phyloP scores from a whole-genome alignment of 92 coral and sea anemone species.

The Galaxea fascicularis region DNA sequence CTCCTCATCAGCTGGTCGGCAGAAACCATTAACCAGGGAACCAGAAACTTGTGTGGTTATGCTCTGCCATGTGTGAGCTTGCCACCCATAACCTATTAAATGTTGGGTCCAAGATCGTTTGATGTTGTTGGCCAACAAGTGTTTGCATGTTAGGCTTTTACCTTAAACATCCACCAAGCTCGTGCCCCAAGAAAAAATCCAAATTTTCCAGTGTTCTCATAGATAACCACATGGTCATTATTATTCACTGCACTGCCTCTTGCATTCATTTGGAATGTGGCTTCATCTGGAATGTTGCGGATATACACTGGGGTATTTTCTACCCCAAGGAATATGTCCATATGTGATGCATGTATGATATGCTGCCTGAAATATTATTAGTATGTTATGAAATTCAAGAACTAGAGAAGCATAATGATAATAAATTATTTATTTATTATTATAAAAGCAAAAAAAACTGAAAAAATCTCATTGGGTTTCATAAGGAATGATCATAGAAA shows the following conservation, averaged over 20 bases:
- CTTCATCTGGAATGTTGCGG: constrained; percentile 72
- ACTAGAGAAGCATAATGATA: no score
- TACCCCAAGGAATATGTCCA: constrained; percentile 73
- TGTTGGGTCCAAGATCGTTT: neutral
- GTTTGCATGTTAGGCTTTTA: neutral
- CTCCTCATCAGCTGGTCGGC: no score
- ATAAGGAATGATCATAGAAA: no score
- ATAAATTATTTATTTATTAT: no score
- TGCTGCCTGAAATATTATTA: constrained; percentile 52
- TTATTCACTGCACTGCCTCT: constrained; percentile 80
- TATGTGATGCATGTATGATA: constrained; percentile 61
- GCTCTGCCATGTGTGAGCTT: no score
- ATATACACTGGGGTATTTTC: constrained; percentile 55
- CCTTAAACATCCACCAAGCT: constrained; percentile 89
- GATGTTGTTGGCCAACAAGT: neutral
- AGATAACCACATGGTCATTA: constrained; percentile 70
- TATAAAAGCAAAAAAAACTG: no score
- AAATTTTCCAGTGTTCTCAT: constrained; percentile 73
- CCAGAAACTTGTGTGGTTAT: no score
- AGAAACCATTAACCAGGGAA: no score
- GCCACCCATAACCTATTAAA: no score
- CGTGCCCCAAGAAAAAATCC: constrained; percentile 78
- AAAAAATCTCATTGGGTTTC: no score
- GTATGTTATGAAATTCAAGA: no score
- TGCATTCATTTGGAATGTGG: constrained; percentile 68